Percentiles rank a stretch among this genome's conserved stretches.
phyloP scores from a whole-genome alignment of 1,140 invertebrate genomes.

The Cotesia vestalis region DNA sequence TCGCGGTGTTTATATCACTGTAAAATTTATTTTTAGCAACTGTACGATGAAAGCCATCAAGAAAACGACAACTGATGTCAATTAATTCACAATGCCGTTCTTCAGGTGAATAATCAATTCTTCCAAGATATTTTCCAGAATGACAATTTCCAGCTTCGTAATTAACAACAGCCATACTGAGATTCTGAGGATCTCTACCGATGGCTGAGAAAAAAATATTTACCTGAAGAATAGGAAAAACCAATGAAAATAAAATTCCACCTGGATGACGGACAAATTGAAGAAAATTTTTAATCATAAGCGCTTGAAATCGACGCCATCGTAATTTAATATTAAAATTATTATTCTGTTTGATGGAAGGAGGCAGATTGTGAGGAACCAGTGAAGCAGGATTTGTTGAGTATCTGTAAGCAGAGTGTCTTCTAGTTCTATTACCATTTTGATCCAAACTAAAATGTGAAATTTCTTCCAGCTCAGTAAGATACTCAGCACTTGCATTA shows the following conservation, averaged over 20 bases:
- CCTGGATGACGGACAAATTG: slow-evolving; percentile 74
- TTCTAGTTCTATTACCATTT: slow-evolving; percentile 1
- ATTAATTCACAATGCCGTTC: slow-evolving; percentile 63
- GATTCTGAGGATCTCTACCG: slow-evolving; percentile 77
- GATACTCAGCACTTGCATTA: slow-evolving; percentile 29
- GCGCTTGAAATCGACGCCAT: slow-evolving; percentile 52
- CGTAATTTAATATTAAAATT: slow-evolving; percentile 40
- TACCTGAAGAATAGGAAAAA: slow-evolving; percentile 84
- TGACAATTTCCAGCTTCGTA: slow-evolving; percentile 69
- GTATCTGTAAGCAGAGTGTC: not conserved
- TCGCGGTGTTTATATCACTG: slow-evolving; percentile 68
- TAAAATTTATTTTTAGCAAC: slow-evolving; percentile 64
- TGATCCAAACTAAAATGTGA: slow-evolving; percentile 38
- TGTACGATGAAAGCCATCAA: slow-evolving; percentile 59
- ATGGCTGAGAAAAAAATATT: slow-evolving; percentile 82
- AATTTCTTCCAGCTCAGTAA: slow-evolving; percentile 53
- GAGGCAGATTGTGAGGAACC: not conserved
- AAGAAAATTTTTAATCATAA: slow-evolving; percentile 72
- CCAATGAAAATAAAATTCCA: slow-evolving; percentile 79
- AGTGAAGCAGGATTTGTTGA: not conserved
- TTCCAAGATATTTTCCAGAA: slow-evolving; percentile 53
- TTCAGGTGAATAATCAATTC: slow-evolving; percentile 43
- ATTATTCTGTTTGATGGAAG: slow-evolving; percentile 39
- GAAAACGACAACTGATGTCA: slow-evolving; percentile 70
- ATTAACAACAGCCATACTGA: slow-evolving; percentile 81